Percentiles rank a stretch among this genome's conserved stretches.
Conservation (phyloP, 2,888 invertebrate genomes). For the Andrena flavipes region DNA sequence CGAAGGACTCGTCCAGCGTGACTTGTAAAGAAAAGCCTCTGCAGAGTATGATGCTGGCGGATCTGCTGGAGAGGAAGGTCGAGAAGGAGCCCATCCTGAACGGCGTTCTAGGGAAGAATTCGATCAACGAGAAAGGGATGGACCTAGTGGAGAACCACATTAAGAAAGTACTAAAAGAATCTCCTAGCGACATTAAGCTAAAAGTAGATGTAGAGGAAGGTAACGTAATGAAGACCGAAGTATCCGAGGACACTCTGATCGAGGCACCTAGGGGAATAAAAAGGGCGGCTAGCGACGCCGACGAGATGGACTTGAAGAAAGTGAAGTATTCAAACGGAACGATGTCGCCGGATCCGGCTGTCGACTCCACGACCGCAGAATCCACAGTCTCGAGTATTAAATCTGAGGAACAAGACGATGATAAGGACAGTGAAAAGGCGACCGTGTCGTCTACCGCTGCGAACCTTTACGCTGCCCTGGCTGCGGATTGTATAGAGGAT, state of each 20-base stretch:
- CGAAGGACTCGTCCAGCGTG: conserved; percentile 85
- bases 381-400: conserved; percentile 85
- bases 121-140: conserved; percentile 87
- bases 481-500: conserved; percentile 93
- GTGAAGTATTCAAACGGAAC: conserved; percentile 83
- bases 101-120: conserved; percentile 87
- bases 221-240: conserved; percentile 78
- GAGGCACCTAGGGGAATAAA: conserved; percentile 83
- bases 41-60: conserved; percentile 89
- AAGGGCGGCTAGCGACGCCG: conserved; percentile 83
- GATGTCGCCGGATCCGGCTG: conserved; percentile 81
- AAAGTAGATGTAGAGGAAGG: conserved; percentile 77
- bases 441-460: conserved; percentile 93
- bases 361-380: conserved; percentile 83
- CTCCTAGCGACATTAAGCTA: conserved; percentile 78
- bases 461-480: conserved; percentile 93
- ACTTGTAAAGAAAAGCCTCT: conserved; percentile 87
- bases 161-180: conserved; percentile 85
- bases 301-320: conserved; percentile 85
- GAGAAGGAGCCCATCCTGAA: conserved; percentile 88
- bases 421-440: conserved; percentile 86
- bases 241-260: conserved; percentile 80
- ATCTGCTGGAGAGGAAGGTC: conserved; percentile 92
- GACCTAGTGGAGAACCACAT: conserved; percentile 88
- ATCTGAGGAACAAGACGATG: conserved; percentile 85